Conservation (phyloP, 2,113 vertebrate species). For the Mirza zaza region DNA sequence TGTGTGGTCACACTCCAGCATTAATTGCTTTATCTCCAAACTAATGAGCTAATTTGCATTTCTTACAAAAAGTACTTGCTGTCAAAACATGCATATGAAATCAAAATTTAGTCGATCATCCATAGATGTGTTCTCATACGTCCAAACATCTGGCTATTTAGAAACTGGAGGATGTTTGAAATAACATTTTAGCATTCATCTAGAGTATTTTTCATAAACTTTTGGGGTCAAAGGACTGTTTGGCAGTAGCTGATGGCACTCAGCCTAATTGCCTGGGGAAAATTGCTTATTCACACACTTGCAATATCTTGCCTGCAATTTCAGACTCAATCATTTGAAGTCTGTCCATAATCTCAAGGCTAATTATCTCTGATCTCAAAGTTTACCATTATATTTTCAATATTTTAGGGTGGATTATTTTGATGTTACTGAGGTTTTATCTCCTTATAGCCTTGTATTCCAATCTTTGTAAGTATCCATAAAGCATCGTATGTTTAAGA, state of each 20-base stretch:
- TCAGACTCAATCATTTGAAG: not conserved
- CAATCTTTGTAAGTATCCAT: not conserved
- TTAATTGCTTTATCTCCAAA: conserved; percentile 73
- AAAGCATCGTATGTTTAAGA: not conserved
- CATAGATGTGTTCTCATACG: not conserved
- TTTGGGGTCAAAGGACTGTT: conserved; percentile 5
- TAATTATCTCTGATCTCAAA: not conserved
- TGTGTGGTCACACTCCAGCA: conserved; percentile 55
- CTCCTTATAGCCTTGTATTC: not conserved
- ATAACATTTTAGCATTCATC: conserved; percentile 25
- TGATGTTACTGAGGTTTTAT: not conserved
- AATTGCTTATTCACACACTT: not conserved
- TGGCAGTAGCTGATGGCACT: not conserved
- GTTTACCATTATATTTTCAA: not conserved
- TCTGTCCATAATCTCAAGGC: not conserved
- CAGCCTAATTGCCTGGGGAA: not conserved
- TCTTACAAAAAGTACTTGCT: conserved; percentile 56
- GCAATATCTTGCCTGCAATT: not conserved
- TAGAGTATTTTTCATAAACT: not conserved
- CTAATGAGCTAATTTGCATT: conserved; percentile 77
- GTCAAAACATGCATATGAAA: conserved; percentile 68
- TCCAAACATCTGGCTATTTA: conserved; percentile 58
- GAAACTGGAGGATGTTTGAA: conserved; percentile 3
- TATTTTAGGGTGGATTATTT: not conserved
- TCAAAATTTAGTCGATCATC: conserved; percentile 56